Percentiles rank a stretch among this genome's conserved stretches.
Evolutionary conservation across 2,888 invertebrate genomes (phyloP).

Genomic region (Tubiluchus corallicola): DNA sequence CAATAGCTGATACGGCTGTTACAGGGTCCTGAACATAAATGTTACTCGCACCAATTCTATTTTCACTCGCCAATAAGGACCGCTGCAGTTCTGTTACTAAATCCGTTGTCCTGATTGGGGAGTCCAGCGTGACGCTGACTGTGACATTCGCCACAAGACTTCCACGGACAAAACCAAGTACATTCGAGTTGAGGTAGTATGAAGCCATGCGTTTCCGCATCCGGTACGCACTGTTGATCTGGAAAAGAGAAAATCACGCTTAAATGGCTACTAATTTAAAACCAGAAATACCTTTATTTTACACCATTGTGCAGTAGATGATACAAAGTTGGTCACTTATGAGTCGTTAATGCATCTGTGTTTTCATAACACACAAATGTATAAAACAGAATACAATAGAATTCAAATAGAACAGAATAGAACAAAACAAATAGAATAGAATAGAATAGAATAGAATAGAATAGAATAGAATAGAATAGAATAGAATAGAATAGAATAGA

Average conservation of each 20-base stretch:
- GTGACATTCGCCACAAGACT: not conserved
- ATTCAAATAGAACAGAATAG: no score
- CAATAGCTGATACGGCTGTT: not conserved
- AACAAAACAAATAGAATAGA: no score
- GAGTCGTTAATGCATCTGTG: no score
- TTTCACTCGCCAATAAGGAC: not conserved
- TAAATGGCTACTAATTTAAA: no score
- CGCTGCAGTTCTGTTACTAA: not conserved
- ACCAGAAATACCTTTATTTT: no score
- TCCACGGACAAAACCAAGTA: not conserved
- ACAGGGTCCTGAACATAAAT: not conserved
- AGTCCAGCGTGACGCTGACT: not conserved
- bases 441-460: no score
- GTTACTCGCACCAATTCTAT: not conserved
- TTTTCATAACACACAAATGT: no score
- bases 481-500: no score
- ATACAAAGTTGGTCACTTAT: no score
- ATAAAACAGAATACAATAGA: no score
- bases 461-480: no score
- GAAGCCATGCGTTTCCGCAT: not conserved
- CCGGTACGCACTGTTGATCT: not conserved
- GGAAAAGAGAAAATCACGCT: not conserved
- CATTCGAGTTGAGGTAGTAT: not conserved
- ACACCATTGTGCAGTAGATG: no score
- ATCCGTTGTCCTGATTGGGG: not conserved